Base-by-base conservation (phyloP, 2,113 vertebrate genomes). In the Martes martes region DNA sequence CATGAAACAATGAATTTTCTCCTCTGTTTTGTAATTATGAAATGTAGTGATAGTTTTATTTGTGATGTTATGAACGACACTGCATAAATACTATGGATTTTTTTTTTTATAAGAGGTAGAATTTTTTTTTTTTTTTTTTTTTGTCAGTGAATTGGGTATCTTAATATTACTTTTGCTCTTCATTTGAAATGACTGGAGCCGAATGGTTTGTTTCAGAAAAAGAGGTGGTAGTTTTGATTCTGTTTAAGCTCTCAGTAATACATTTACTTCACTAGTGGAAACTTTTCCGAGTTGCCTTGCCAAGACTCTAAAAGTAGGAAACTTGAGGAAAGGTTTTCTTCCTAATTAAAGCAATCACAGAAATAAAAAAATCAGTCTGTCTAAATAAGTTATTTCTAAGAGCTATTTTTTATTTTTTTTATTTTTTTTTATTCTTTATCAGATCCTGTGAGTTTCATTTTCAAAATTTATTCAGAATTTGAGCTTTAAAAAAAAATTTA, bases 241-340 rank as follows among this genome's bases (percentile, higher is more conserved):
- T 97, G 71, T 89, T 95, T 94, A 89, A 92, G 42, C 57, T 96
- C 83, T 88, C 87, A 84, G 36, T 94, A 88, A 96, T 82, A 65
- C 71, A 91, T 89, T 91, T 95, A 92, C 69, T 89, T 95, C 65
- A 33, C 65, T 97, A 97, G 42, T 96, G 78, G 95, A 94, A 97
- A 94, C 61, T 85, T 89, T 94, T 97, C 73, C 92, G 71, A 73
- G 50, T 89, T 94, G 11, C 80, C 73, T 81, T 96, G 71, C 71
- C 78, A 95, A 92, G 63, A 61, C 63, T 91, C 31, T 89, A 71
- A 96, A 96, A 76, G 78, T 91, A 84, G 73, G 80, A 84, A 96
- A 92, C 50, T 92, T 81, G 31, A 97, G 45, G 88, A 97, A 96
- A 76, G 42, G 7, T 85, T 86, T 97, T 95, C 50, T 81, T 89